Evolutionary conservation across 2,888 invertebrate species (phyloP).

Genomic region (Thecophora atra): DNA sequence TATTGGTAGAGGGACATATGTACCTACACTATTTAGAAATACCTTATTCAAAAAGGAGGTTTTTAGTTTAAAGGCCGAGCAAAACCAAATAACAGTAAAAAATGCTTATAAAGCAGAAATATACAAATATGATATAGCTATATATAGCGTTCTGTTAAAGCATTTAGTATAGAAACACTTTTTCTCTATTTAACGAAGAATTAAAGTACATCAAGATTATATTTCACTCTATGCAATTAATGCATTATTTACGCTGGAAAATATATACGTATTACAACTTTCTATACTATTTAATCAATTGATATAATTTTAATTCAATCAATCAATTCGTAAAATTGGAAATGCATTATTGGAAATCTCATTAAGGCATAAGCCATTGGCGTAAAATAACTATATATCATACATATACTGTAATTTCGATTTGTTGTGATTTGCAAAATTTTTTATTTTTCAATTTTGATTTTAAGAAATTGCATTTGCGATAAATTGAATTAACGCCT

Average conservation of each 20-base stretch:
- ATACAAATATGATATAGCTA: background rate
- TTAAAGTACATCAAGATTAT: background rate
- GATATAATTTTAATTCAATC: no score
- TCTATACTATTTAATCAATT: no score
- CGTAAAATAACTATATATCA: no score
- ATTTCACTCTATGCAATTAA: background rate
- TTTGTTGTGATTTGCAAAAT: background rate
- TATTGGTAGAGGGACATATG: background rate
- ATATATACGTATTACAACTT: background rate
- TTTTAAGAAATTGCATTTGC: conserved; percentile 15
- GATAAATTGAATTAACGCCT: conserved; percentile 23
- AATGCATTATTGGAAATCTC: no score
- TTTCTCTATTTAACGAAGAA: conserved; percentile 1
- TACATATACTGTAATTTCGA: no score
- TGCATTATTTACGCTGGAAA: background rate
- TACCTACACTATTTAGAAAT: background rate
- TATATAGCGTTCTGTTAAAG: background rate
- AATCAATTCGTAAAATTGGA: no score
- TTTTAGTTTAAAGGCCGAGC: conserved; percentile 3
- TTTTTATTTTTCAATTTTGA: background rate
- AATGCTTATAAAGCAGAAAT: background rate
- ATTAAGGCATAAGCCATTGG: no score
- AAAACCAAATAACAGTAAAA: background rate
- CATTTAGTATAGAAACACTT: conserved; percentile 17
- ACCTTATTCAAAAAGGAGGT: background rate